Evolutionary conservation across 2,797 vertebrate species (phyloP), one percentile per base, ranked within the genome.

Genomic region (Babyrousa celebensis): DNA sequence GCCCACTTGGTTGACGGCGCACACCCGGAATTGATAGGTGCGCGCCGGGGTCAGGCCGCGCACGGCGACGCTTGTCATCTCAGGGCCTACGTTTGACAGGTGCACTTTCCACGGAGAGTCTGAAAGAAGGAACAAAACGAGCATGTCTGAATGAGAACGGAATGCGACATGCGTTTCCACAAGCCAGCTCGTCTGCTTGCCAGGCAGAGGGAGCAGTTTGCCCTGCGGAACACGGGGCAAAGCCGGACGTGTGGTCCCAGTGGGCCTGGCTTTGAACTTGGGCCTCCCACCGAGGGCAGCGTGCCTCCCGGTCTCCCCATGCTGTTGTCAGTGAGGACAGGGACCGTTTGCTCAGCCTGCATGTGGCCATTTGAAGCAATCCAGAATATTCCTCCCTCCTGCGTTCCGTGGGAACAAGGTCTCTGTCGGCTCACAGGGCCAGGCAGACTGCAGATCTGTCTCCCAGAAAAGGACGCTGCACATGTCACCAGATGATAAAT

Each of bases 31-130:
- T 98, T 99, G 99, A 98, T 99, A 99, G 95, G 99, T 99, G 84
- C 99, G 98, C 84, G 99, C 99, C 0, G 99, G 99, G 0, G 99
- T 99, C 85, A 99, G 99, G 71, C 99, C 99, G 0, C 98, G 99
- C 98, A 99, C 99, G 4, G 99, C 98, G 65, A 99, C 97, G 15
- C 98, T 15, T 0, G 99, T 99, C 98, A 99, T 98, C 15, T 98
- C 98, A 0, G 99, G 99, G 96, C 99, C 98, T 3, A 99, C 99
- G 62, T 99, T 98, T 0, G 99, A 99, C 56, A 99, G 98, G 97
- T 99, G 99, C 82, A 99, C 99, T 98, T 99, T 99, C 99, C 99
- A 99, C 0, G 99, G 99, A 17, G 99, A 99, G 98, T 99, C 99
- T 99, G 97, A 29, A 52, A 97, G 95, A 36, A 92, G 0, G 14